A percentile compares a stretch with the other conserved stretches of the same genome.
phyloP scores from a whole-genome alignment of 2,797 vertebrate species.

The Zalophus californianus region DNA sequence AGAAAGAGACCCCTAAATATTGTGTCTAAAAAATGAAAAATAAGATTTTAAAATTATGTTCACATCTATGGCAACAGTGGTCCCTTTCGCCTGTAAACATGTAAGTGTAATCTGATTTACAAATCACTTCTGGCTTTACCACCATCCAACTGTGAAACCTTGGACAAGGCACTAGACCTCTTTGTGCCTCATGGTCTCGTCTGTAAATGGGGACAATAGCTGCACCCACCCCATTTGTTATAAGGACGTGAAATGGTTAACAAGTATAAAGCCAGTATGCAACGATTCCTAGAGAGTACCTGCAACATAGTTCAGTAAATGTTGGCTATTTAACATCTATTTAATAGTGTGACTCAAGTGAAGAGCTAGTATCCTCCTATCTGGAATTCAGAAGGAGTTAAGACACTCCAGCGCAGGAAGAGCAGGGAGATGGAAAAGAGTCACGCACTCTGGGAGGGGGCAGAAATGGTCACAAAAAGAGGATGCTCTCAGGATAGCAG shows the following conservation, averaged over 20 bases:
- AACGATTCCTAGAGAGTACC: background rate
- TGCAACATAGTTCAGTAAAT: background rate
- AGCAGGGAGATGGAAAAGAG: background rate
- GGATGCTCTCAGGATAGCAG: background rate
- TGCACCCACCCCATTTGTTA: background rate
- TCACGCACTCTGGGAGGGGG: background rate
- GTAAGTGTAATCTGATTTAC: background rate
- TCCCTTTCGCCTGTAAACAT: background rate
- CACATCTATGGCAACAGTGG: background rate
- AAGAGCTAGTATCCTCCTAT: background rate
- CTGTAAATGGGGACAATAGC: background rate
- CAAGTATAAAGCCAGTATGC: background rate
- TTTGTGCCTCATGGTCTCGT: background rate
- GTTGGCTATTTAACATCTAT: background rate
- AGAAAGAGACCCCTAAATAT: background rate
- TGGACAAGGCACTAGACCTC: background rate
- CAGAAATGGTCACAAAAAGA: background rate
- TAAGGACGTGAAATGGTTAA: background rate
- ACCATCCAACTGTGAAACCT: background rate
- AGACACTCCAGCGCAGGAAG: background rate
- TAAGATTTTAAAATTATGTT: background rate
- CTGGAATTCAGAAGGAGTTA: background rate
- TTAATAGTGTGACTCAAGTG: background rate
- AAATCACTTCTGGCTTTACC: background rate
- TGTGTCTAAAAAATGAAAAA: background rate